Conservation (phyloP, 2,888 invertebrate species). For the Apomyelois bistriatella region DNA sequence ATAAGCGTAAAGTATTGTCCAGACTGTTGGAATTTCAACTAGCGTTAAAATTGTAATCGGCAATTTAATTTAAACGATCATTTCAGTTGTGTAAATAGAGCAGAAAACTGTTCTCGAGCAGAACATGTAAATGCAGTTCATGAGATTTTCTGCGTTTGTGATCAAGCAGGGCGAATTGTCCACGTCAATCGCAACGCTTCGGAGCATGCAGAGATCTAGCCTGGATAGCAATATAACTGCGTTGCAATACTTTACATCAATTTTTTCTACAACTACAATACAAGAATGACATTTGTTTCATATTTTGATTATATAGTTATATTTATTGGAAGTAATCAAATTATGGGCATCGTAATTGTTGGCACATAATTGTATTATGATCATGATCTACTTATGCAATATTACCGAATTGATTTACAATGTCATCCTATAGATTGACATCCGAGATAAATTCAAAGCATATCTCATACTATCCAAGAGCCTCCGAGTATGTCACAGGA, state of each 20-base stretch:
- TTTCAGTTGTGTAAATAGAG: conserved; percentile 67
- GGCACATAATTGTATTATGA: no score
- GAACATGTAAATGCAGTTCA: conserved; percentile 50
- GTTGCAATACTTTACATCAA: conserved; percentile 35
- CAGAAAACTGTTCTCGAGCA: conserved; percentile 55
- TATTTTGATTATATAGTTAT: no score
- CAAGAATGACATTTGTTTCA: no score
- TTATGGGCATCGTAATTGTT: no score
- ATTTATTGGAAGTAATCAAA: no score
- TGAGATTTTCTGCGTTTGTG: conserved; percentile 64
- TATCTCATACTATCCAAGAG: no score
- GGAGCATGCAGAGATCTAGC: conserved; percentile 53
- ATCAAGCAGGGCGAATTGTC: conserved; percentile 42
- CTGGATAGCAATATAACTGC: conserved; percentile 52
- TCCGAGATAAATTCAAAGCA: no score
- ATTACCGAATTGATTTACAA: no score
- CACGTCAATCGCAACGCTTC: conserved; percentile 45
- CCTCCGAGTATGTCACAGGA: no score
- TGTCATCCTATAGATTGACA: no score
- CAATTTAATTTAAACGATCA: conserved; percentile 66
- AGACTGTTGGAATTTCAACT: conserved; percentile 43
- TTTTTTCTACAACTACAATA: no score
- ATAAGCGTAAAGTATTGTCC: conserved; percentile 42
- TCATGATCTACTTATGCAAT: no score
- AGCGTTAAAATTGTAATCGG: conserved; percentile 52